These are phyloP conservation scores for Linurgus olivaceus DNA, from an alignment of 2,797 vertebrate species.

Conservation along the genomic window DNA sequence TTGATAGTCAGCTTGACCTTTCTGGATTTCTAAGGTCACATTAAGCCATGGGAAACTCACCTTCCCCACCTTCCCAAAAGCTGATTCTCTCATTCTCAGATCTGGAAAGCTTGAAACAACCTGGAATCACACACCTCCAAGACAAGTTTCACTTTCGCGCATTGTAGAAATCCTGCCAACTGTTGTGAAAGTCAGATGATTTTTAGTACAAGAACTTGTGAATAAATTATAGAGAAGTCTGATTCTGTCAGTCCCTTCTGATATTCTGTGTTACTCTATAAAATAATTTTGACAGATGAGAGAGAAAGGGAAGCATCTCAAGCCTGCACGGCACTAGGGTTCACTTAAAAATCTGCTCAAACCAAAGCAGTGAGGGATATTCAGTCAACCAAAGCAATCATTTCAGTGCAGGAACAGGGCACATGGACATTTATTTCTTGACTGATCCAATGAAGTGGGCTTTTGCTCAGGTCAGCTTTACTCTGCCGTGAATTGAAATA, in stretches of 20 bases:
- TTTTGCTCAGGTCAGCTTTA: background rate
- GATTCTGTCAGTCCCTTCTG: background rate
- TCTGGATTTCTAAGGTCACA: background rate
- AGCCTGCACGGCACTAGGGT: rapidly evolving
- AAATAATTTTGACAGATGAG: background rate
- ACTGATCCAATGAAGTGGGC: background rate
- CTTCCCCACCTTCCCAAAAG: background rate
- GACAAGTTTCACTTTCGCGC: background rate
- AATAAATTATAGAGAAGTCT: background rate
- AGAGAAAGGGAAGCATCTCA: background rate
- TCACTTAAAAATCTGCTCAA: background rate
- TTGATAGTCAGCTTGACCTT: background rate
- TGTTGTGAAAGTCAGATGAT: background rate
- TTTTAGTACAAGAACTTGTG: background rate
- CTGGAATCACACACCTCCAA: background rate
- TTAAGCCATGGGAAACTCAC: background rate
- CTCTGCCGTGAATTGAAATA: background rate
- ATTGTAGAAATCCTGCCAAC: background rate
- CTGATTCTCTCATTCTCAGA: background rate
- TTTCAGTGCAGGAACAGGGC: background rate
- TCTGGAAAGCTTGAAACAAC: background rate
- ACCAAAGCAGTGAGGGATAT: background rate
- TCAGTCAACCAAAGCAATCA: background rate
- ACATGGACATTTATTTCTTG: background rate
- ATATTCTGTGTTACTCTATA: background rate